These are phyloP conservation scores for Eulemur macaco DNA, from an alignment of 2,113 vertebrate species.

Conservation along the genomic window DNA sequence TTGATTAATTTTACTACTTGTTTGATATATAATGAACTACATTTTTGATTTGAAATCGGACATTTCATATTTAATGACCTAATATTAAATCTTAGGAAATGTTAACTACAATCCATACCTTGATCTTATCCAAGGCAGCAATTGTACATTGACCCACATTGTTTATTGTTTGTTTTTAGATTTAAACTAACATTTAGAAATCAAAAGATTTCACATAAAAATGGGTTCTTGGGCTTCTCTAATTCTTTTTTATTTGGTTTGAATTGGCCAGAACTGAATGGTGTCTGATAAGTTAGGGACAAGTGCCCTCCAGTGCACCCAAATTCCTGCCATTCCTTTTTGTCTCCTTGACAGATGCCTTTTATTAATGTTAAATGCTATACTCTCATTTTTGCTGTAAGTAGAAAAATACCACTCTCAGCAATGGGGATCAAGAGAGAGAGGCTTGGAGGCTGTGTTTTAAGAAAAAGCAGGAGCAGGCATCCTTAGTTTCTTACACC, in stretches of 20 bases:
- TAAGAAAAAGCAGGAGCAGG: neutral
- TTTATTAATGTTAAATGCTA: neutral
- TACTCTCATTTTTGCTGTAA: neutral
- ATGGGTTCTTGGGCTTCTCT: neutral
- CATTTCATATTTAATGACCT: neutral
- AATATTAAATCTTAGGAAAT: neutral
- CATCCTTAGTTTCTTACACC: neutral
- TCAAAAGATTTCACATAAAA: neutral
- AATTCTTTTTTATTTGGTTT: neutral
- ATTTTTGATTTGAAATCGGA: no score
- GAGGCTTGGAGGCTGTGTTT: neutral
- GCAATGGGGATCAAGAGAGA: neutral
- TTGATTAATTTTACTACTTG: no score
- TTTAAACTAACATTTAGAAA: neutral
- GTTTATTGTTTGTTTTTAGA: neutral
- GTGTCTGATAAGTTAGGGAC: neutral
- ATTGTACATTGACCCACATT: neutral
- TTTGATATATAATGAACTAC: no score
- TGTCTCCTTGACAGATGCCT: neutral
- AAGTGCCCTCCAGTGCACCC: no score
- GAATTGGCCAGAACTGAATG: neutral
- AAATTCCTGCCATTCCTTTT: neutral
- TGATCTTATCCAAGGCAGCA: neutral
- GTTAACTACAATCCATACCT: neutral
- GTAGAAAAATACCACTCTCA: neutral